Base-by-base conservation (phyloP, 1,140 invertebrate genomes). In the Rhopalosiphum maidis region DNA sequence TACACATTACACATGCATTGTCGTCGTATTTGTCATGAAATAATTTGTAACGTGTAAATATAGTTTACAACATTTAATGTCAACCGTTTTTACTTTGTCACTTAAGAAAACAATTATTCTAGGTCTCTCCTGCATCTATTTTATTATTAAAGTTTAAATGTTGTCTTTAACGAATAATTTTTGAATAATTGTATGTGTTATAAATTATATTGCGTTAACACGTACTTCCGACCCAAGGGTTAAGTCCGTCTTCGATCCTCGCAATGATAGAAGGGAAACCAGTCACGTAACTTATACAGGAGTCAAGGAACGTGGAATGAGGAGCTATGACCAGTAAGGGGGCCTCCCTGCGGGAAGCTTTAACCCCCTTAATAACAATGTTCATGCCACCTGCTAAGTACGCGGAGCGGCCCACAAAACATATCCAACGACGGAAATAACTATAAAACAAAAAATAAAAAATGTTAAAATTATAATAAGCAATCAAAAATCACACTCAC, bases 191-290 rank as follows among this genome's bases (percentile, higher is more conserved):
- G 5, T 51, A 48, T 48, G 1, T 60, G 15, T 30, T 60, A 55
- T 89, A 37, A 51, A 48, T 93, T 83, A 30, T 48, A 51, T 68
- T 41, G 43, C 43, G 18, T 51, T 83, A 23, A 11, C 60, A 94
- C 97, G 95, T 98, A 98, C 98, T 98, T 97, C 97, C 97, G 94
- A 98, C 96, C 95, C 97, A 97, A 94, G 97, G 97, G 95, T 98
- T 97, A 94, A 96, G 96, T 93, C 96, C 96, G 95, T 97, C 97
- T 95, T 98, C 97, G 94, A 97, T 96, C 94, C 97, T 96, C 94
- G 97, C 97, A 95, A 98, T 97, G 94, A 97, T 97, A 37, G 97
- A 97, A 23, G 97, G 97, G 95, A 98, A 97, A 94, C 96, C 97
- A 30, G 97, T 97, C 94, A 97, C 96, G 95, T 98, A 98, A 94